Conservation (phyloP, 2,797 vertebrate genomes). For the Gymnothorax reevesii region DNA sequence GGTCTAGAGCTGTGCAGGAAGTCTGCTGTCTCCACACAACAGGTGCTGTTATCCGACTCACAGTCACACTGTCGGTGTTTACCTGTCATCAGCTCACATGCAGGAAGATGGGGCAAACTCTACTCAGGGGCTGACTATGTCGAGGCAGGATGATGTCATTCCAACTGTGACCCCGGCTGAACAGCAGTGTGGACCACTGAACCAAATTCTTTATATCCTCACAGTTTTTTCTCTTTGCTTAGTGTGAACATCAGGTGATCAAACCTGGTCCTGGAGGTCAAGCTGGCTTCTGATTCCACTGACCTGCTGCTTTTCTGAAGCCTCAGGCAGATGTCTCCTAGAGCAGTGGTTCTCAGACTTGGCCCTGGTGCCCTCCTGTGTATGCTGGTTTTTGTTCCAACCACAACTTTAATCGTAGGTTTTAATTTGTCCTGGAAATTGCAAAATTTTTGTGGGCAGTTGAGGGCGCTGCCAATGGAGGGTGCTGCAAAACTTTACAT, state of each 20-base stretch:
- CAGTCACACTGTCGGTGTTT: conserved; percentile 20
- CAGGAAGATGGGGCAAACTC: conserved; percentile 31
- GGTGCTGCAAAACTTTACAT: too few relatives aligned
- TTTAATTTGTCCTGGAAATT: too few relatives aligned
- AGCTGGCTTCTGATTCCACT: not conserved
- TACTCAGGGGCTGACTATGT: not conserved
- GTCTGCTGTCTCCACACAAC: conserved; percentile 59
- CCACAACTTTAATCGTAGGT: too few relatives aligned
- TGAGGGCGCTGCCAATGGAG: too few relatives aligned
- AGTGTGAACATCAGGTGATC: not conserved
- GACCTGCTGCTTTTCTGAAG: too few relatives aligned
- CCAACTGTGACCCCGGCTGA: not conserved
- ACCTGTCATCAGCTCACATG: conserved; percentile 50
- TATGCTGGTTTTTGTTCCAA: too few relatives aligned
- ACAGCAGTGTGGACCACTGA: too few relatives aligned
- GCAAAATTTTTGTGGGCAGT: too few relatives aligned
- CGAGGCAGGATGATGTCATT: not conserved
- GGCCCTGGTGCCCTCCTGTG: too few relatives aligned
- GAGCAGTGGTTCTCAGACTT: too few relatives aligned
- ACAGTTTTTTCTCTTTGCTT: not conserved
- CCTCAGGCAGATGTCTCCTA: too few relatives aligned
- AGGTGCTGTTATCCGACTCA: conserved; percentile 68
- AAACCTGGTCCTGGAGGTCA: not conserved
- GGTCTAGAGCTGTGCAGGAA: conserved; percentile 81
- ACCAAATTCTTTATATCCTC: not conserved